Conservation (phyloP, 1,140 invertebrate species). For the Brachionus koreanus region DNA sequence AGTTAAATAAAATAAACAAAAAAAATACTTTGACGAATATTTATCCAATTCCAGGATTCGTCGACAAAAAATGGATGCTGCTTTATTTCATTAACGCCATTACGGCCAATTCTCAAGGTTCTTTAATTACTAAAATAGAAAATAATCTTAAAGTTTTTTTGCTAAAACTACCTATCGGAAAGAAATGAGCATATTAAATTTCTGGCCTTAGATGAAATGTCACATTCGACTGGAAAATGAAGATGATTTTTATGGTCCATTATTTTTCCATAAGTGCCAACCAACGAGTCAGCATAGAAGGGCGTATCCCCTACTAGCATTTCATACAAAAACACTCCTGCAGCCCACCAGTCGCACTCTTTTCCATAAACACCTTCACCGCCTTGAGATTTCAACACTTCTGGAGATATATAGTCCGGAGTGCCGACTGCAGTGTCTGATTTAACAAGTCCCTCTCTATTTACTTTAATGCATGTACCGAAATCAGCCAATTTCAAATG, state of each 20-base stretch:
- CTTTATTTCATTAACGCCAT: conserved; percentile 92
- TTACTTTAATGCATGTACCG: conserved; percentile 98
- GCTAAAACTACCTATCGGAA: background rate
- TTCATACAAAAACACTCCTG: conserved; percentile 96
- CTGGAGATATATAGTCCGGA: conserved; percentile 97
- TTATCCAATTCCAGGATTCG: conserved; percentile 90
- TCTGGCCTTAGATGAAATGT: conserved; percentile 33
- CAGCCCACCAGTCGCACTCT: conserved; percentile 99
- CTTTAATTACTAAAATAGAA: conserved; percentile 54
- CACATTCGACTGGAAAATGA: conserved; percentile 79
- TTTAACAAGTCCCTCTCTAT: conserved; percentile 80
- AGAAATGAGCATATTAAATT: conserved; percentile 28
- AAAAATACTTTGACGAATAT: conserved; percentile 65
- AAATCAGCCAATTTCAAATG: conserved; percentile 98
- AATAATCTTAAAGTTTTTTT: background rate
- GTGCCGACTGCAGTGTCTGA: conserved; percentile 97
- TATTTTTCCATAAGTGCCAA: conserved; percentile 96
- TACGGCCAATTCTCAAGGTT: conserved; percentile 80
- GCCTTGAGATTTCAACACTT: conserved; percentile 93
- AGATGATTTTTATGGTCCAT: conserved; percentile 97
- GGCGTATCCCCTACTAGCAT: conserved; percentile 94
- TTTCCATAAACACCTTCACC: conserved; percentile 79
- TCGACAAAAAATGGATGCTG: conserved; percentile 89
- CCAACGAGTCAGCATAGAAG: conserved; percentile 95
- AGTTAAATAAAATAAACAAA: background rate